Evolutionary conservation across 2,888 invertebrate species (phyloP).

Genomic region (Ptilodon capucinus): DNA sequence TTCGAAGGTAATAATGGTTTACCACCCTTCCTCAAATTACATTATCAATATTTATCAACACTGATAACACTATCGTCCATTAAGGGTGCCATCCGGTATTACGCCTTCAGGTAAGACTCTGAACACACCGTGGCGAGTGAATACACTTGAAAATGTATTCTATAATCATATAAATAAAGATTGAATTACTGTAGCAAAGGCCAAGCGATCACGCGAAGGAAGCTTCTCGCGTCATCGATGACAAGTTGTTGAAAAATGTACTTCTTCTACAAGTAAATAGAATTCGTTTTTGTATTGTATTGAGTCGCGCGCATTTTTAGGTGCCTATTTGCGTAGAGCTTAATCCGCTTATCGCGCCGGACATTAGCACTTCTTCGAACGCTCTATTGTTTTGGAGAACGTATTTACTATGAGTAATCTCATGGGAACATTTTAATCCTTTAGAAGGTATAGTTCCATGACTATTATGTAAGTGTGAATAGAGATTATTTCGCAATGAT

Average conservation of each 20-base stretch:
- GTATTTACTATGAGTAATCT: constrained; percentile 39
- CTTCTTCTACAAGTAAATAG: too few relatives aligned
- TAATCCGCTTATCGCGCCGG: constrained; percentile 52
- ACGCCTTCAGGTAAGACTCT: constrained; percentile 47
- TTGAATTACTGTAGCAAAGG: too few relatives aligned
- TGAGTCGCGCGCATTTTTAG: too few relatives aligned
- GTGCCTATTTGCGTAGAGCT: too few relatives aligned
- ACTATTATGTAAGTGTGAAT: constrained; percentile 28
- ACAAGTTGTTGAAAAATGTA: too few relatives aligned
- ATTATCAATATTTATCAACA: constrained; percentile 18
- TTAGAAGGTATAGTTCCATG: constrained; percentile 32
- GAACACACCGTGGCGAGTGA: too few relatives aligned
- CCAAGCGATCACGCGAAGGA: too few relatives aligned
- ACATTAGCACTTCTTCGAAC: constrained; percentile 55
- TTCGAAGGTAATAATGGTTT: constrained; percentile 1
- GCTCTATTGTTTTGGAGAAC: constrained; percentile 41
- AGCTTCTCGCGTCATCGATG: too few relatives aligned
- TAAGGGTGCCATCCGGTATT: constrained; percentile 48
- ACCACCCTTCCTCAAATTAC: constrained; percentile 9
- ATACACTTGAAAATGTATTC: too few relatives aligned
- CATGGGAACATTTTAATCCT: constrained; percentile 33
- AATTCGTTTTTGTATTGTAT: too few relatives aligned
- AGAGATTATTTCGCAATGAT: constrained; percentile 5
- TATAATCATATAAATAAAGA: too few relatives aligned
- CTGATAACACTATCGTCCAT: constrained; percentile 38